phyloP scores from a whole-genome alignment of 2,113 vertebrate genomes.

The Alligator mississippiensis region DNA sequence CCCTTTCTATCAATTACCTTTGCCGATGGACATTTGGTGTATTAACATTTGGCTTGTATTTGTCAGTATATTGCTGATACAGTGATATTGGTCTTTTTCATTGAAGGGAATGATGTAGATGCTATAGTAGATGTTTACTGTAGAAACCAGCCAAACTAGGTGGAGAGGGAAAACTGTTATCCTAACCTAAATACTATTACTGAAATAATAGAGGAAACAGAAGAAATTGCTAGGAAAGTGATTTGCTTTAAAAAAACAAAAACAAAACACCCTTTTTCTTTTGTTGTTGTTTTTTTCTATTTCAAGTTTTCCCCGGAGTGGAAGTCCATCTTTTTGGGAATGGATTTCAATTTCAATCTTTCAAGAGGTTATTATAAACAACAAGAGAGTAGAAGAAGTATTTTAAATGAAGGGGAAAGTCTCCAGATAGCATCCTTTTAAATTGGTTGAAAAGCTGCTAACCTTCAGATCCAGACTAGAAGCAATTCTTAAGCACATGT shows the following conservation, averaged over 20 bases:
- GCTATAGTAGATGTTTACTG: conserved; percentile 17
- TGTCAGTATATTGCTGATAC: background rate
- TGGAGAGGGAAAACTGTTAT: conserved; percentile 17
- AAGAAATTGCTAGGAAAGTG: background rate
- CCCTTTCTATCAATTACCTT: background rate
- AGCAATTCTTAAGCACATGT: background rate
- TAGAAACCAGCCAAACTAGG: conserved; percentile 12
- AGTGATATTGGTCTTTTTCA: conserved; percentile 1
- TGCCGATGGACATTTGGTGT: background rate
- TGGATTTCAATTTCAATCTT: background rate
- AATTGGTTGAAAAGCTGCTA: conserved; percentile 30
- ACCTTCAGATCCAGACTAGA: background rate
- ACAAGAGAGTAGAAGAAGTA: background rate
- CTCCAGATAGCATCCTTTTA: background rate
- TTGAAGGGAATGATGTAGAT: background rate
- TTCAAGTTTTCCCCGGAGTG: background rate
- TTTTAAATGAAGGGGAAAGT: background rate
- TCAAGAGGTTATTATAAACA: background rate
- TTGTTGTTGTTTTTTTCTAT: background rate
- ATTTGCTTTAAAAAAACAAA: background rate
- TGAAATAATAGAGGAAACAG: conserved; percentile 5
- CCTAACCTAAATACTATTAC: conserved; percentile 8
- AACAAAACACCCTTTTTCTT: too few relatives aligned
- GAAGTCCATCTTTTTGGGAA: conserved; percentile 1
- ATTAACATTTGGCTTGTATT: too few relatives aligned